These are phyloP conservation scores for Kryptopterus vitreolus DNA, from an alignment of 2,797 vertebrate species.

Conservation along the genomic window DNA sequence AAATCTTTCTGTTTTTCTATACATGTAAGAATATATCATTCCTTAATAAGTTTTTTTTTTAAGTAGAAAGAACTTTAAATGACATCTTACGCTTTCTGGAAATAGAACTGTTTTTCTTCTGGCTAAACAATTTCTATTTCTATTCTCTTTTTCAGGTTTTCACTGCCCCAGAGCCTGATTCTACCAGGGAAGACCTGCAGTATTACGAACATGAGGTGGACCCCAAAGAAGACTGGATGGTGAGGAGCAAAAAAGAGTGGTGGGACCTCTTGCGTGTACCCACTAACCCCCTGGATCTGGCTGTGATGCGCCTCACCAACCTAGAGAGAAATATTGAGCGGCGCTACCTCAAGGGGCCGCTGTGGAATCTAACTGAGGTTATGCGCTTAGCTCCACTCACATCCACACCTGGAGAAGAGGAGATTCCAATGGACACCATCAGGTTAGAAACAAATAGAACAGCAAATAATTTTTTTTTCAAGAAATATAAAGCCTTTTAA, in stretches of 20 bases:
- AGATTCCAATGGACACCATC: slow-evolving; percentile 46
- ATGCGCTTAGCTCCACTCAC: slow-evolving; percentile 80
- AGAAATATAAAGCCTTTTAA: too few species aligned
- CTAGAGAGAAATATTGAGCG: slow-evolving; percentile 92
- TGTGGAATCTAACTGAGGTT: slow-evolving; percentile 88
- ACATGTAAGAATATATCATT: neutral
- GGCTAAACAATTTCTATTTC: too few species aligned
- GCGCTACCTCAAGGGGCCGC: slow-evolving; percentile 90
- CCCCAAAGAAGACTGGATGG: slow-evolving; percentile 84
- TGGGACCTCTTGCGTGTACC: slow-evolving; percentile 77
- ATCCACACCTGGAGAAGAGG: slow-evolving; percentile 72
- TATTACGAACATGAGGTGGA: slow-evolving; percentile 89
- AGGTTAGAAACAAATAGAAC: neutral
- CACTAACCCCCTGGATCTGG: slow-evolving; percentile 88
- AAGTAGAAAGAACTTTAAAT: neutral
- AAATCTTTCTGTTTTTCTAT: neutral
- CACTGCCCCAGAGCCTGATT: slow-evolving; percentile 79
- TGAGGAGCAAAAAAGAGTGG: slow-evolving; percentile 85
- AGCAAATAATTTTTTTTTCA: neutral
- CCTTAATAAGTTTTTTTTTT: neutral
- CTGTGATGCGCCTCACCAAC: slow-evolving; percentile 82
- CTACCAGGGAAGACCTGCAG: slow-evolving; percentile 82
- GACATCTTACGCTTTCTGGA: neutral
- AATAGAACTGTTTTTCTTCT: too few species aligned
- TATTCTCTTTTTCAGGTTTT: too few species aligned